Evolutionary conservation across 2,797 vertebrate genomes (phyloP).

Genomic region (Luscinia megarhynchos): DNA sequence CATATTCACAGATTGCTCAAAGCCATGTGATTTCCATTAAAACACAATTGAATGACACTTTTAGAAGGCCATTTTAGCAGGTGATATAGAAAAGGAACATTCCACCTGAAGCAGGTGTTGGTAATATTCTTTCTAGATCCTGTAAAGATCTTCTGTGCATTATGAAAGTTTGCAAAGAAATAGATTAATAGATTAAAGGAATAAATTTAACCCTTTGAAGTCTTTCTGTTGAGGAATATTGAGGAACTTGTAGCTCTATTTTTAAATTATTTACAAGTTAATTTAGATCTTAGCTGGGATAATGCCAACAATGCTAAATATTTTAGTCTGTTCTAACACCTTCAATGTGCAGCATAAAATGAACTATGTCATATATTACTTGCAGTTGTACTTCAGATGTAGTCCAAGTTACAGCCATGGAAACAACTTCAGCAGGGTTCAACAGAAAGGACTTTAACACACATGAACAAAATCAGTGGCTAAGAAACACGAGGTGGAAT

Average conservation of each 20-base stretch:
- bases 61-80: background rate
- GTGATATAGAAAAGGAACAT: background rate
- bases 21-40: background rate
- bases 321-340: background rate
- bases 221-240: background rate
- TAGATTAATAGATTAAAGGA: background rate
- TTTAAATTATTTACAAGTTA: conserved; percentile 12
- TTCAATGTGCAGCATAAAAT: background rate
- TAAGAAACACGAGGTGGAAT: background rate
- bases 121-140: background rate
- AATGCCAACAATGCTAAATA: background rate
- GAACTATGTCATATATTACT: background rate
- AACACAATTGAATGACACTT: background rate
- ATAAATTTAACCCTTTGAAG: background rate
- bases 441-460: background rate
- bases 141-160: background rate
- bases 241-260: background rate
- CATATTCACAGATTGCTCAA: background rate
- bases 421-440: background rate
- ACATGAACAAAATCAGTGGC: background rate
- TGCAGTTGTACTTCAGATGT: background rate
- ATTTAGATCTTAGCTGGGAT: background rate
- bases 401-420: background rate
- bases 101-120: background rate
- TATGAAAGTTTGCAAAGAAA: background rate